Conservation (phyloP, 2,113 vertebrate species). For the Ameiurus melas region DNA sequence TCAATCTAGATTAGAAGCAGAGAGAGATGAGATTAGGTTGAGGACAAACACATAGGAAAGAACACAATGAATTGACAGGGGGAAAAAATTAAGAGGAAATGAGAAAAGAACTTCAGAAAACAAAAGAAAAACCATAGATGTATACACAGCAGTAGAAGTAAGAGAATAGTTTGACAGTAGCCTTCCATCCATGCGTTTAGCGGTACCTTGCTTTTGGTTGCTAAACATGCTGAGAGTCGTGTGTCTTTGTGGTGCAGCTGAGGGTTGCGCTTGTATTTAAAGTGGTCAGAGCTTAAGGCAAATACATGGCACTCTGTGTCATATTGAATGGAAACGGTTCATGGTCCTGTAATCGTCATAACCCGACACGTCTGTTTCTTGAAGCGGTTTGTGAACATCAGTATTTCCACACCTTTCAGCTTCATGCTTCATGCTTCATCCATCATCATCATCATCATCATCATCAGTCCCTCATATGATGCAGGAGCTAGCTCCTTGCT, state of each 20-base stretch:
- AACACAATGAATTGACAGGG: too few relatives aligned
- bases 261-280: slow-evolving; percentile 25
- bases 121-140: neutral
- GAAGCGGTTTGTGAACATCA: slow-evolving; percentile 31
- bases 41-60: neutral
- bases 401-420: neutral
- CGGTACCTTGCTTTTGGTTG: slow-evolving; percentile 63
- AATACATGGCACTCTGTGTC: slow-evolving; percentile 40
- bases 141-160: neutral
- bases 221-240: slow-evolving; percentile 58
- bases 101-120: neutral
- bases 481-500: neutral
- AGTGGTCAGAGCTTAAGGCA: slow-evolving; percentile 39
- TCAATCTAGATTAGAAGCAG: neutral
- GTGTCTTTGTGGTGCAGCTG: slow-evolving; percentile 11
- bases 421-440: slow-evolving; percentile 14
- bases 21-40: neutral
- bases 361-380: slow-evolving; percentile 17
- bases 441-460: slow-evolving; percentile 7
- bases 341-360: slow-evolving; percentile 15
- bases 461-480: neutral
- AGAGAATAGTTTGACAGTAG: neutral
- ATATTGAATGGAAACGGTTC: neutral
- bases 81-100: neutral
- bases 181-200: neutral